Evolutionary conservation across 2,888 invertebrate species (phyloP), one percentile per base, ranked within the genome.

Genomic region (Pachycephus smyrnensis): DNA sequence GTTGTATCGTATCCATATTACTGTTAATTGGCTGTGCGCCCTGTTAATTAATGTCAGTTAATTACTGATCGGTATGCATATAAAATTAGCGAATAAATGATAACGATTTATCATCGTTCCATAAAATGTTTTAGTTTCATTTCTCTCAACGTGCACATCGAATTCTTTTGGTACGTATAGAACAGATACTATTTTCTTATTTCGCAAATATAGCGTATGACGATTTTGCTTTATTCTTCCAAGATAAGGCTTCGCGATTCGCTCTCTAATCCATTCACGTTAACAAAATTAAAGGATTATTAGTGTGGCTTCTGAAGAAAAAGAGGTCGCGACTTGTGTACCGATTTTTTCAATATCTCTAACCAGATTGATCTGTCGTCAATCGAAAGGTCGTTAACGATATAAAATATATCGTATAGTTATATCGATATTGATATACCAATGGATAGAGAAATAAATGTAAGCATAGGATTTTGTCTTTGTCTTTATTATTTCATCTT

Each of bases 271-370:
- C 81, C 80, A 75, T 76, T 81, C 79, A 77, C 73, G 79, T 79
- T 83, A 83, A 83, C 79, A 77, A 79, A 81, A 83, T 83, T 83
- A 79, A 77, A 75, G 71, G 75, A 77, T 71, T 55, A 33, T 23
- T 71, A 3, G 71, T 71, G 31, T 33, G 71, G 71, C 71, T 71
- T 71, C 71, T 33, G 15, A 12, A 33, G 15, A 55, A 55, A 55
- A 15, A 12, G 71, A 71, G 71, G 71, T 71, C 71, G 33, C 71
- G 71, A 55, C 31, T 71, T 1, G 71, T 3, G 32, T 33, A 23
- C 0, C 30, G 32, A 3, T 69, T 69, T 69, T 32, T 31, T 31
- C 4, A 30, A 32, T n/a, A 4, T n/a, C 30, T 69, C n/a, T 11
- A 31, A 69, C 4, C 32, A 11, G 4, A 11, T 69, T 12, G 31